phyloP scores from a whole-genome alignment of 2,888 invertebrate genomes.

The Keiferia lycopersicella region DNA sequence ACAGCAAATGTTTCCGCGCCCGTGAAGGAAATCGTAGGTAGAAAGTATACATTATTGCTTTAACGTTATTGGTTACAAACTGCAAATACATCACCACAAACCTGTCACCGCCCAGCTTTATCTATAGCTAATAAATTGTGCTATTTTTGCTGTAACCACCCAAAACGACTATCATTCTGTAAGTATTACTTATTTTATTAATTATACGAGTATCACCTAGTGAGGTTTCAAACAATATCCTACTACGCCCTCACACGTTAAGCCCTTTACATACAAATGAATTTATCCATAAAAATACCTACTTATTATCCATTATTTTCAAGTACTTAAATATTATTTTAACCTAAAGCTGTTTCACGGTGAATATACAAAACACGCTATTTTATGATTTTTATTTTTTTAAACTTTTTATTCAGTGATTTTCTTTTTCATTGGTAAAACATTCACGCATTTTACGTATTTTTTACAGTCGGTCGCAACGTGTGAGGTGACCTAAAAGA shows the following conservation, averaged over 20 bases:
- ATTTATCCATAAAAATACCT: background rate
- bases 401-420: background rate
- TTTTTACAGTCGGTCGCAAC: conserved; percentile 47
- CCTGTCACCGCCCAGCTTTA: conserved; percentile 52
- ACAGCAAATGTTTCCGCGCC: conserved; percentile 38
- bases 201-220: conserved; percentile 76
- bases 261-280: conserved; percentile 14
- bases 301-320: conserved; percentile 1
- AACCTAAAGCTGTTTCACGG: background rate
- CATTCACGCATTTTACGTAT: conserved; percentile 43
- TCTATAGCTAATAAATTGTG: conserved; percentile 75
- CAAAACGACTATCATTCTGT: conserved; percentile 50
- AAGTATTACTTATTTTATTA: conserved; percentile 60
- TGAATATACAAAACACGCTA: background rate
- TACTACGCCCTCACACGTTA: conserved; percentile 56
- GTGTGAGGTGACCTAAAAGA: conserved; percentile 67
- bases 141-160: conserved; percentile 61
- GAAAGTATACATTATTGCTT: conserved; percentile 45
- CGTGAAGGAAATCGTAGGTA: conserved; percentile 36
- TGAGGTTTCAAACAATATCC: conserved; percentile 74
- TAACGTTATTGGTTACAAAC: conserved; percentile 51
- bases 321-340: conserved; percentile 1
- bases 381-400: background rate
- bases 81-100: conserved; percentile 42
- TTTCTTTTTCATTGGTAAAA: background rate